A percentile compares a stretch with the other conserved stretches of the same genome.
Evolutionary conservation across 2,797 vertebrate species (phyloP).

Genomic region (Coccyzus lansbergi): DNA sequence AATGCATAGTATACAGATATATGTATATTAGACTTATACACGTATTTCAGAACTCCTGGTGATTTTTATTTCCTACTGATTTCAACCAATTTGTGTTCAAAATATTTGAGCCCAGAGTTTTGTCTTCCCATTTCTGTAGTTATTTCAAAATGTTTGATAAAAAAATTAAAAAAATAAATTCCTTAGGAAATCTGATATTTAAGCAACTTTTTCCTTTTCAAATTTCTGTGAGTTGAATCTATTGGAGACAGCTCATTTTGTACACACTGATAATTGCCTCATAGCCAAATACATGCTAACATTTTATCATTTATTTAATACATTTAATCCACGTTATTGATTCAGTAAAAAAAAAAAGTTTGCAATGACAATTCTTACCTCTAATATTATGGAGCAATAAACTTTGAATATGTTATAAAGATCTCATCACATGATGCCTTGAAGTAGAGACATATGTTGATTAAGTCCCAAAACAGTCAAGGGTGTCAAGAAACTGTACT

Average conservation of each 20-base stretch:
- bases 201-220: background rate
- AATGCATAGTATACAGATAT: background rate
- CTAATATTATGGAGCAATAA: background rate
- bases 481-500: background rate
- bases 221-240: background rate
- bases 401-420: background rate
- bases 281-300: background rate
- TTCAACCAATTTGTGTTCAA: background rate
- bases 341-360: background rate
- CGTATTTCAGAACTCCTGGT: background rate
- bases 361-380: background rate
- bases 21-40: background rate
- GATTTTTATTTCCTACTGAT: background rate
- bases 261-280: background rate
- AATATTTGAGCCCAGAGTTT: background rate
- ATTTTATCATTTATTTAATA: background rate
- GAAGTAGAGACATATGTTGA: background rate
- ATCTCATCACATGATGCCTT: background rate
- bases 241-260: background rate
- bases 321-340: background rate
- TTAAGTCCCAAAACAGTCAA: conserved; percentile 5
- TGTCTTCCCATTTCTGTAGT: background rate
- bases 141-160: background rate
- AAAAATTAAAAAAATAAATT: background rate
- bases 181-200: background rate